These are phyloP conservation scores for Erythrolamprus reginae DNA, from an alignment of 2,113 vertebrate genomes.

Conservation along the genomic window DNA sequence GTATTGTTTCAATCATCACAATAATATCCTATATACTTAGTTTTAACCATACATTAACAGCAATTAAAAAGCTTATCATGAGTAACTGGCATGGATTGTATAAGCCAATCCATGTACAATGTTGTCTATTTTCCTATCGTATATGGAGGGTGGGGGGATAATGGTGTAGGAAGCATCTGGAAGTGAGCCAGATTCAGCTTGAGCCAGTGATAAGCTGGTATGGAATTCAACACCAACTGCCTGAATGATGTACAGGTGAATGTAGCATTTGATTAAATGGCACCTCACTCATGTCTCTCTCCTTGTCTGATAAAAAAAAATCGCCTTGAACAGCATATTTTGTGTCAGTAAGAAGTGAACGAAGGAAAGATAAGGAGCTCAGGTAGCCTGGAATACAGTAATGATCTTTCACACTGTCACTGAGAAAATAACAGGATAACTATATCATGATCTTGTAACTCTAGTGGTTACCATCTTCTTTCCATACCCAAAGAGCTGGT, in stretches of 20 bases:
- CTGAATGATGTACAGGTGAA: not conserved
- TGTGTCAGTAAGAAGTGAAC: not conserved
- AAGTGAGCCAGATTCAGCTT: not conserved
- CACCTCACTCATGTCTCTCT: not conserved
- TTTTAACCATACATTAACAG: not conserved
- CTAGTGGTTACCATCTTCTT: not conserved
- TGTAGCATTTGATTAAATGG: not conserved
- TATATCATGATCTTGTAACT: not conserved
- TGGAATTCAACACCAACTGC: not conserved
- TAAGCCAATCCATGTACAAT: not conserved
- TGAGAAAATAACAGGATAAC: not conserved
- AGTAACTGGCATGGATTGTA: not conserved
- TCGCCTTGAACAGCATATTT: not conserved
- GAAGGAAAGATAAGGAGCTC: not conserved
- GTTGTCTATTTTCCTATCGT: not conserved
- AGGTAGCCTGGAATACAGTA: not conserved
- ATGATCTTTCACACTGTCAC: not conserved
- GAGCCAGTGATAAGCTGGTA: not conserved
- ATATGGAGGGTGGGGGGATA: not conserved
- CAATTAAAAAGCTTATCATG: not conserved
- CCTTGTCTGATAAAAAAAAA: constrained; percentile 4
- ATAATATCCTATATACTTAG: not conserved
- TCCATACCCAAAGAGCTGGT: not conserved
- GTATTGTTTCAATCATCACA: not conserved
- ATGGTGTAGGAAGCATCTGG: not conserved